phyloP scores from a whole-genome alignment of 2,888 invertebrate species.

The Lasioglossum morio region DNA sequence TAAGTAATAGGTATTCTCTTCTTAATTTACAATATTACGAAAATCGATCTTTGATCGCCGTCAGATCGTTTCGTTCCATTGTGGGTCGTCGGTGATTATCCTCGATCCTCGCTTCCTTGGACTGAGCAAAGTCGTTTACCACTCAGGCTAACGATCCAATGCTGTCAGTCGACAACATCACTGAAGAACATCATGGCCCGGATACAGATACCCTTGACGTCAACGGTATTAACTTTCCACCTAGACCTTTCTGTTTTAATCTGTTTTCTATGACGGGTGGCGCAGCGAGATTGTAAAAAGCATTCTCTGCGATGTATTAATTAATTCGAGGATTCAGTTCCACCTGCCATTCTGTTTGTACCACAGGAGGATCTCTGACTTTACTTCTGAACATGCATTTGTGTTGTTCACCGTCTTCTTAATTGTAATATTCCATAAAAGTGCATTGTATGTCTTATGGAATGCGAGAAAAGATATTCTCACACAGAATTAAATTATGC shows the following conservation, averaged over 20 bases:
- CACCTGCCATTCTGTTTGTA: neutral
- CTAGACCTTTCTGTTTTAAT: neutral
- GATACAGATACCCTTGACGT: constrained; percentile 22
- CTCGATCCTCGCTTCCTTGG: no score
- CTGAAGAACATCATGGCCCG: neutral
- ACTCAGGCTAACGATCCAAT: constrained; percentile 28
- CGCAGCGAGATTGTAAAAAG: neutral
- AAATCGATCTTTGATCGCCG: no score
- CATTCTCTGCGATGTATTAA: neutral
- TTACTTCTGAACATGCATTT: neutral
- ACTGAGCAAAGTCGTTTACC: constrained; percentile 13
- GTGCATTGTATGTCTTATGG: no score
- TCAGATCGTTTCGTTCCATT: no score
- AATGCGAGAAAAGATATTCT: no score
- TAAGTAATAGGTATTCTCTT: no score
- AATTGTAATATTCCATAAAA: no score
- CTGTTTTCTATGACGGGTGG: neutral
- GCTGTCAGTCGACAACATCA: constrained; percentile 44
- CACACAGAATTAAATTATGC: no score
- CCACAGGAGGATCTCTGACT: neutral
- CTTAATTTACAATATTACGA: no score
- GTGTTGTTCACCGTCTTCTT: neutral
- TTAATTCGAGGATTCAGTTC: no score
- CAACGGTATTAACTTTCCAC: constrained; percentile 3
- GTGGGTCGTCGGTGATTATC: no score